Evolutionary conservation across 2,888 invertebrate genomes (phyloP).

Genomic region (Acanthosepion pharaonis): DNA sequence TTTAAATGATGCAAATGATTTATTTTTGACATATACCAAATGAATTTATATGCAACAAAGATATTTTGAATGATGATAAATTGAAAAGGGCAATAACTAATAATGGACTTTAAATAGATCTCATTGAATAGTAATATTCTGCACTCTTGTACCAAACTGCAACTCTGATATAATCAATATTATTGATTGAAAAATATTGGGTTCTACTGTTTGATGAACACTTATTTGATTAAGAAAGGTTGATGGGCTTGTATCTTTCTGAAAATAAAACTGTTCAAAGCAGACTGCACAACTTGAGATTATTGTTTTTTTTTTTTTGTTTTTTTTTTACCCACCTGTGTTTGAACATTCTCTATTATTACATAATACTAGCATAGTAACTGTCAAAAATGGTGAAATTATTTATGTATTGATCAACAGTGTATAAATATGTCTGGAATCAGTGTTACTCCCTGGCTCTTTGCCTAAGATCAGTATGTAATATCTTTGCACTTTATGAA

Average conservation of each 20-base stretch:
- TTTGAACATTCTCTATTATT: neutral
- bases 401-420: no score
- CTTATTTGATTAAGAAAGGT: slow-evolving; percentile 18
- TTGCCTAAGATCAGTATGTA: no score
- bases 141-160: neutral
- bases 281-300: neutral
- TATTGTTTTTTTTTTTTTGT: no score
- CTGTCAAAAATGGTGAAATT: no score
- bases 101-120: neutral
- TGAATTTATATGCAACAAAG: no score
- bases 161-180: neutral
- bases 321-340: neutral
- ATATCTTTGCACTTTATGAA: no score
- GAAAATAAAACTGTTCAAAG: neutral
- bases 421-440: no score
- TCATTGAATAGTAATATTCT: neutral
- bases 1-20: no score
- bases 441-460: no score
- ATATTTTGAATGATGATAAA: neutral
- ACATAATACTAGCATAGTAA: no score
- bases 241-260: neutral
- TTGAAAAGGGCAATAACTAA: neutral
- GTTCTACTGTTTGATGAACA: neutral
- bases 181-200: neutral
- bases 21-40: no score